phyloP scores from a whole-genome alignment of 2,113 vertebrate species.

The Isurus oxyrinchus region DNA sequence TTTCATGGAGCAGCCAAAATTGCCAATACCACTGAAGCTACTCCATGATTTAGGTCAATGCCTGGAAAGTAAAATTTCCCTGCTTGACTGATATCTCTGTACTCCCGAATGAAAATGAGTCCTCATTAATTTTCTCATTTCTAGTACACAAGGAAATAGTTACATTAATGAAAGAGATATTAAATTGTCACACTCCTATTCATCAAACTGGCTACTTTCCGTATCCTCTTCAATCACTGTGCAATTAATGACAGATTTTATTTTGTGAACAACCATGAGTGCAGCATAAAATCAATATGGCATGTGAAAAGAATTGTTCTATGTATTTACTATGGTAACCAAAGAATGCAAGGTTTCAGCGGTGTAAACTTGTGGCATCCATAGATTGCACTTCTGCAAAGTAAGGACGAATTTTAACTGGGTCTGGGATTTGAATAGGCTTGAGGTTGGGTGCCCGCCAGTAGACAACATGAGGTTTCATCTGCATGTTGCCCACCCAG shows the following conservation, averaged over 20 bases:
- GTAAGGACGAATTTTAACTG: background rate
- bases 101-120: background rate
- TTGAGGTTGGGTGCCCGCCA: background rate
- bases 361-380: too few relatives aligned
- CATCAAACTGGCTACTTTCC: background rate
- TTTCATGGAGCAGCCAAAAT: background rate
- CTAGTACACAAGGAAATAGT: background rate
- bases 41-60: background rate
- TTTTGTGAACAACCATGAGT: background rate
- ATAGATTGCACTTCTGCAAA: background rate
- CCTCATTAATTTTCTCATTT: slow-evolving; percentile 12
- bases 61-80: background rate
- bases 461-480: background rate
- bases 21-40: background rate
- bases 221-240: background rate
- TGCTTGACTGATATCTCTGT: background rate
- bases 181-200: slow-evolving; percentile 22
- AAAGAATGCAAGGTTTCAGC: background rate
- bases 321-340: background rate
- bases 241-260: slow-evolving; percentile 2
- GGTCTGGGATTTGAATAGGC: background rate
- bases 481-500: background rate
- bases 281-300: slow-evolving; percentile 19
- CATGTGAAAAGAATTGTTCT: background rate
- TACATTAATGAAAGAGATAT: slow-evolving; percentile 1